Evolutionary conservation across 1,140 invertebrate genomes (phyloP).

Genomic region (Drosophila aff.): DNA sequence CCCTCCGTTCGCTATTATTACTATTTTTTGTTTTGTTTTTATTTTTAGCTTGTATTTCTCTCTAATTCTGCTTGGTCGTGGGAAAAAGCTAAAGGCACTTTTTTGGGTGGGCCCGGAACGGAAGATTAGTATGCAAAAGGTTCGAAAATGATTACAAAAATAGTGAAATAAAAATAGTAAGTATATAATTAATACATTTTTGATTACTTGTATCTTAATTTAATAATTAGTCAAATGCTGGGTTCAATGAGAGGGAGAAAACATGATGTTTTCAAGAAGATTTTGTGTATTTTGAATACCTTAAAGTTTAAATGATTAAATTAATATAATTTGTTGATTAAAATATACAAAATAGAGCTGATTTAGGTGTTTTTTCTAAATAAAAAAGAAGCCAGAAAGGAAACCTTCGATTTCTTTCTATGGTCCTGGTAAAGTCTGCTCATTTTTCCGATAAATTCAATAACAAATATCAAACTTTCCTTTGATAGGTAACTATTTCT

Average conservation of each 20-base stretch:
- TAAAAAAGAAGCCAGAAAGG: not conserved
- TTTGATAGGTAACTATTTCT: not conserved
- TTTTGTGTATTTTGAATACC: not conserved
- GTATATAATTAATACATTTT: not conserved
- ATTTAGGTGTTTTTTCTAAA: not conserved
- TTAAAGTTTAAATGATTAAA: not conserved
- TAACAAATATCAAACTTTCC: not conserved
- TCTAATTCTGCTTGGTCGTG: constrained; percentile 52
- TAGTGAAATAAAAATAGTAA: not conserved
- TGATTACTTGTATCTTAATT: not conserved
- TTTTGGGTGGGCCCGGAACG: constrained; percentile 40
- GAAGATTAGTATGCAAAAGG: constrained; percentile 17
- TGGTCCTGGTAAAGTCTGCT: not conserved
- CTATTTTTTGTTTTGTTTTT: constrained; percentile 18
- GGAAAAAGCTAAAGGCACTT: constrained; percentile 65
- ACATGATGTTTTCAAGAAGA: not conserved
- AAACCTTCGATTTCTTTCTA: not conserved
- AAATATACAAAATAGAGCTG: not conserved
- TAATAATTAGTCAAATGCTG: not conserved
- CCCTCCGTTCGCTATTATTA: constrained; percentile 32
- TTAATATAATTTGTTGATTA: not conserved
- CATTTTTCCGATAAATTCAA: no score
- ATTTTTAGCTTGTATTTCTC: constrained; percentile 23
- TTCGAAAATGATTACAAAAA: not conserved
- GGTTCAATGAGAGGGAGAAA: not conserved